Evolutionary conservation across 1,140 invertebrate species (phyloP).

Genomic region (Macrotrachela quadricornifera): DNA sequence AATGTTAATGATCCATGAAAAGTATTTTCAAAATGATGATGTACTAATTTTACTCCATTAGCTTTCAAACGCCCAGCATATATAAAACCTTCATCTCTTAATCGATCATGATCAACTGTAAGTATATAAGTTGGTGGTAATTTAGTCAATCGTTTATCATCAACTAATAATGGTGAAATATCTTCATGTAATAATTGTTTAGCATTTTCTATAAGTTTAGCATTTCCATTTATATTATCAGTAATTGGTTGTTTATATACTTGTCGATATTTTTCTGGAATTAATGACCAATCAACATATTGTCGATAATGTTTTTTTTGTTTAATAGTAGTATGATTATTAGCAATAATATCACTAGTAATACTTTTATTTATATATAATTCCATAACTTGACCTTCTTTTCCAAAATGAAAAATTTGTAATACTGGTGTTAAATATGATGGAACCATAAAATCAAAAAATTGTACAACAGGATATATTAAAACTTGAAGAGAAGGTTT

Average conservation of each 20-base stretch:
- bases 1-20: not conserved
- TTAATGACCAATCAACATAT: not conserved
- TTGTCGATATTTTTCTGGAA: not conserved
- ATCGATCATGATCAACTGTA: conserved; percentile 1
- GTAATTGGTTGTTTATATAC: not conserved
- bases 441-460: conserved; percentile 8
- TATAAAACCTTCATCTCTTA: conserved; percentile 8
- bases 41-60: not conserved
- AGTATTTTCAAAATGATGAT: conserved; percentile 6
- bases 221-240: not conserved
- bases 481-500: conserved; percentile 10
- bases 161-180: conserved; percentile 5
- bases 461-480: conserved; percentile 7
- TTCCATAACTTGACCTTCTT: no score
- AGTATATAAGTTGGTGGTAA: conserved; percentile 3
- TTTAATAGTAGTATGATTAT: no score
- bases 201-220: not conserved
- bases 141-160: not conserved
- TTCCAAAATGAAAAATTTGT: no score
- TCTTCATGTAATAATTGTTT: not conserved
- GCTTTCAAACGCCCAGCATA: conserved; percentile 2
- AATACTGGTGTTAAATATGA: not conserved
- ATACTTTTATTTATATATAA: no score
- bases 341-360: no score
- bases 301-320: not conserved